A percentile compares a stretch with the other conserved stretches of the same genome.
Evolutionary conservation across 53 echinoderm and acorn worm species (phyloP).

Genomic region (Luidia sarsii): DNA sequence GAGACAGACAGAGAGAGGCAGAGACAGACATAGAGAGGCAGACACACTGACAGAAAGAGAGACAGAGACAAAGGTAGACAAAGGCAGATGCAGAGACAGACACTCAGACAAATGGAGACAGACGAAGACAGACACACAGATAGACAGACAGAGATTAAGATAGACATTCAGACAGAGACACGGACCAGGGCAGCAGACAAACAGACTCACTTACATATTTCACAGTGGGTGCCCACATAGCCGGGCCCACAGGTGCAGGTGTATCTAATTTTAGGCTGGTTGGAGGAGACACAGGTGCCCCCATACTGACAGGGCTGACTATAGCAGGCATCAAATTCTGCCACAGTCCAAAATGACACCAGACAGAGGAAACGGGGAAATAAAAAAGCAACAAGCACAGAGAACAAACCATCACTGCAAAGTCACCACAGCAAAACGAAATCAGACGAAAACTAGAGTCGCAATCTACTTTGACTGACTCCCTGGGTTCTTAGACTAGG

Average conservation of each 20-base stretch:
- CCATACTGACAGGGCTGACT: slow-evolving; percentile 78
- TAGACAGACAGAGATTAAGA: too few relatives aligned
- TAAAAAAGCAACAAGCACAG: neutral
- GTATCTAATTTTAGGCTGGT: slow-evolving; percentile 51
- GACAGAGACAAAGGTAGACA: too few relatives aligned
- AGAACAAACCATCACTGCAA: neutral
- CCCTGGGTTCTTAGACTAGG: too few relatives aligned
- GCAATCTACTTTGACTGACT: too few relatives aligned
- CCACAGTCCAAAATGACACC: neutral
- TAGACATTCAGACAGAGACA: slow-evolving; percentile 10
- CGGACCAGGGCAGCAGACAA: neutral
- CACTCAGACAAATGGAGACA: too few relatives aligned
- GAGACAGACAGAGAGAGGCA: too few relatives aligned
- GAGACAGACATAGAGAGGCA: too few relatives aligned
- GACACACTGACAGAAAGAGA: too few relatives aligned
- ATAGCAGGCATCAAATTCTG: slow-evolving; percentile 58
- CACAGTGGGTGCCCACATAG: slow-evolving; percentile 75
- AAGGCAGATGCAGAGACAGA: too few relatives aligned
- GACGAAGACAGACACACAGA: too few relatives aligned
- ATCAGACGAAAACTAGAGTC: too few relatives aligned
- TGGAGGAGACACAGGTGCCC: slow-evolving; percentile 54
- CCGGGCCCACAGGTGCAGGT: slow-evolving; percentile 69
- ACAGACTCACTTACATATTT: slow-evolving; percentile 70
- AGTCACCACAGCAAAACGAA: neutral
- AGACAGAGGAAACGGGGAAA: too few relatives aligned